Evolutionary conservation across 1,140 invertebrate genomes (phyloP), one percentile per base, ranked within the genome.

Genomic region (Charaxes varanes): DNA sequence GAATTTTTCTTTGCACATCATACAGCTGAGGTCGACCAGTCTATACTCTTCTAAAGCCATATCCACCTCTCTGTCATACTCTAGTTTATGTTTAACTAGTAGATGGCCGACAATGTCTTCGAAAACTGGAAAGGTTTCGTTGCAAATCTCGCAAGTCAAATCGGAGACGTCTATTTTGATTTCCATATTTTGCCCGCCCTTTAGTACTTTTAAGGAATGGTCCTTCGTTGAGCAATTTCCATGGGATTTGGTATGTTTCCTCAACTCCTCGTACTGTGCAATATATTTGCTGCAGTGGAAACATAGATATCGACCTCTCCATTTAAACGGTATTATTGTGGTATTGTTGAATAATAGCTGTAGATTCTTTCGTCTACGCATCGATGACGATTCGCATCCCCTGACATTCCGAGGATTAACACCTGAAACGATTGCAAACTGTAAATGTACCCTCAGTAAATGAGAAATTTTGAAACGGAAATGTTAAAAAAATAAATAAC

Each of bases 221-320:
- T 79, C 74, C 6, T 49, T 43, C 3, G 59, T 71, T 0, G 74
- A 73, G 17, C 74, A 79, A 5, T 53, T 33, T 0, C 78, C 78
- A 8, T 82, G 78, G 0, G 60, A 65, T 33, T 69, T 78, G 0
- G 78, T 82, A 16, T 82, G 78, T 19, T 59, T 64, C 15, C 62
- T 56, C 3, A 82, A 24, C 27, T 77, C 74, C 0, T 41, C 24
- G 33, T 76, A 79, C 11, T 72, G 62, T 0, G 56, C 30, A 1
- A 74, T 49, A 40, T 79, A 60, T 57, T 73, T 78, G 33, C 78
- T 79, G 34, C 78, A 82, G 52, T 69, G 74, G 35, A 82, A 82
- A 34, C 78, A 82, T 0, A 76, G 42, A 48, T 79, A 82, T 43
- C 73, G 73, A 3, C 78, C 78, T n/a, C 74, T 55, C 71, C 76